Evolutionary conservation across 2,113 vertebrate species (phyloP).

Genomic region (Corythornis vintsioides): DNA sequence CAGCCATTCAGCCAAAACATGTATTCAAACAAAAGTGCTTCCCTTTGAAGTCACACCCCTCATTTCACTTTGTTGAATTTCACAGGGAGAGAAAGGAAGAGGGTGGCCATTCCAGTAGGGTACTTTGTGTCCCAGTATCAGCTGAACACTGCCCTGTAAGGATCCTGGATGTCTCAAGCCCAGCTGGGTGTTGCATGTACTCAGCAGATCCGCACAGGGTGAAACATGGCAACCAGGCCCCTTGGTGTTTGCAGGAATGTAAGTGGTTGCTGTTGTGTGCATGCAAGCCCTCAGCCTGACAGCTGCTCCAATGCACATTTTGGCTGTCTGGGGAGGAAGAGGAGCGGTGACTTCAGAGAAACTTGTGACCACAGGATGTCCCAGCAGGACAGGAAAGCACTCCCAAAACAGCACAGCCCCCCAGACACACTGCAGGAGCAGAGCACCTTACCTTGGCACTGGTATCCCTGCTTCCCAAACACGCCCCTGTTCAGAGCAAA

Average conservation of each 20-base stretch:
- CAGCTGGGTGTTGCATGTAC: neutral
- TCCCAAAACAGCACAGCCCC: neutral
- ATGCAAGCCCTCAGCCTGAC: neutral
- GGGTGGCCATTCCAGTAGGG: neutral
- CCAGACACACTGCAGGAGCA: neutral
- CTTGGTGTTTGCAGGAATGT: neutral
- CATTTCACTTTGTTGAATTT: neutral
- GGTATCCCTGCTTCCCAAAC: slow-evolving; percentile 97
- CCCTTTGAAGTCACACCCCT: neutral
- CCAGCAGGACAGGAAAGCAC: neutral
- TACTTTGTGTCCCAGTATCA: neutral
- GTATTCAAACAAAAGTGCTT: neutral
- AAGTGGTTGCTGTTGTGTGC: neutral
- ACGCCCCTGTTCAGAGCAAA: slow-evolving; percentile 87
- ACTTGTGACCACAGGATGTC: neutral
- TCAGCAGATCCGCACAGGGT: neutral
- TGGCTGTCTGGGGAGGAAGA: neutral
- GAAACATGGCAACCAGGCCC: rapidly evolving
- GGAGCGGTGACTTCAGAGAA: neutral
- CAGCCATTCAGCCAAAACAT: neutral
- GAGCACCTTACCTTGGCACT: slow-evolving; percentile 90
- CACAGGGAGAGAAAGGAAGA: neutral
- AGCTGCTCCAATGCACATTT: neutral
- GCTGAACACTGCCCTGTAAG: neutral
- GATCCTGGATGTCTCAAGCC: neutral